Percentiles rank a stretch among this genome's conserved stretches.
Conservation (phyloP, 2,113 vertebrate species). For the Bubo bubo region DNA sequence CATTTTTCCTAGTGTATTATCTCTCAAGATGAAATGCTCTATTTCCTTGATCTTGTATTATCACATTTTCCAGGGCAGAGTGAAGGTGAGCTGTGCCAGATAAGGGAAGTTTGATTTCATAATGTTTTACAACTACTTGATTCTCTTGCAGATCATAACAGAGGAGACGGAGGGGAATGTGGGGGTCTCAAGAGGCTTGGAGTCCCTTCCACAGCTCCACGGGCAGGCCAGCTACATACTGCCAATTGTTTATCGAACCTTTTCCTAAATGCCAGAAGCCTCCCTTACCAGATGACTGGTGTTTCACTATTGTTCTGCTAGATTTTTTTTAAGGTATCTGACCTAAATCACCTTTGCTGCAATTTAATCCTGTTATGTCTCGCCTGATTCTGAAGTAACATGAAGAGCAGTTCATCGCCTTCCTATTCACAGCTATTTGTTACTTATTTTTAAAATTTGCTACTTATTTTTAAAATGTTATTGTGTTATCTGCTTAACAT, state of each 20-base stretch:
- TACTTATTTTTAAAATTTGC: neutral
- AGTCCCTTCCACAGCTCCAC: neutral
- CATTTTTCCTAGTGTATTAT: neutral
- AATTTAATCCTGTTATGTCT: neutral
- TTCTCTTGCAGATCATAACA: neutral
- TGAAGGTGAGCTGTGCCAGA: neutral
- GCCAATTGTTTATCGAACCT: neutral
- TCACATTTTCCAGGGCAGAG: neutral
- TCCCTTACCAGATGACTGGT: neutral
- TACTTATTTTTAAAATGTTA: neutral
- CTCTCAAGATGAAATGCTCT: neutral
- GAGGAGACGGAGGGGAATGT: neutral
- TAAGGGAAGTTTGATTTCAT: neutral
- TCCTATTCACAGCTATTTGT: neutral
- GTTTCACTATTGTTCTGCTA: neutral
- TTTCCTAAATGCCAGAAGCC: neutral
- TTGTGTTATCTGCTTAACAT: neutral
- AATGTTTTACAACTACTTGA: neutral
- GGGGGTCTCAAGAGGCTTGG: neutral
- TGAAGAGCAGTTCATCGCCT: neutral
- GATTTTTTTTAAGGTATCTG: neutral
- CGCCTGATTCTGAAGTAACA: neutral
- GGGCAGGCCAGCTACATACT: neutral
- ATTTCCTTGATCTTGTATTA: neutral
- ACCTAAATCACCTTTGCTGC: neutral